Evolutionary conservation across 2,888 invertebrate species (phyloP).

Genomic region (Agrotis puta): DNA sequence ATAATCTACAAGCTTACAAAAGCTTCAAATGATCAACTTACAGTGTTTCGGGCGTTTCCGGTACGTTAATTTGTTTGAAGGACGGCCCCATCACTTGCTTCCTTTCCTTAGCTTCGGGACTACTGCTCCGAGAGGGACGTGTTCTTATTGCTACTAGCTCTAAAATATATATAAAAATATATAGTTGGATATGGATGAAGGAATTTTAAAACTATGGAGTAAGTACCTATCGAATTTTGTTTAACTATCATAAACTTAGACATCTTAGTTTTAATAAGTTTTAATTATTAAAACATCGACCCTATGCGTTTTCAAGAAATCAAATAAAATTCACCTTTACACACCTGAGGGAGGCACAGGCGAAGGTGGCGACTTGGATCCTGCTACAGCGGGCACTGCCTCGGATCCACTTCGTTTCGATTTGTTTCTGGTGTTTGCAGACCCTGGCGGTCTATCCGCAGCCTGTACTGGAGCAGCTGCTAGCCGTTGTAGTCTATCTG

Average conservation of each 20-base stretch:
- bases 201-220: background rate
- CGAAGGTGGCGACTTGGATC: conserved; percentile 64
- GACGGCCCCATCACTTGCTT: conserved; percentile 51
- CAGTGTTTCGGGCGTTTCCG: conserved; percentile 70
- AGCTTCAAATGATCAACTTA: conserved; percentile 58
- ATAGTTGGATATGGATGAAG: background rate
- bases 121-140: conserved; percentile 71
- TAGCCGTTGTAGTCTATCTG: conserved; percentile 75
- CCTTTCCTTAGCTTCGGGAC: conserved; percentile 64
- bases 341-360: conserved; percentile 80
- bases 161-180: conserved; percentile 54
- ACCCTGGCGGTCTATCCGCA: conserved; percentile 59
- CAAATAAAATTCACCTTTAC: conserved; percentile 85
- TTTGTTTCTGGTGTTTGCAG: conserved; percentile 59
- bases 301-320: conserved; percentile 28
- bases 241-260: background rate
- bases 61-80: conserved; percentile 58
- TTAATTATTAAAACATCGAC: background rate
- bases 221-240: background rate
- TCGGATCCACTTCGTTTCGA: conserved; percentile 62
- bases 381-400: conserved; percentile 44
- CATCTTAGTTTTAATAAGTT: no score
- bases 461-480: conserved; percentile 58
- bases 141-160: conserved; percentile 61
- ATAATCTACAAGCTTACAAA: background rate